These are phyloP conservation scores for Syngnathus scovelli DNA, from an alignment of 2,113 vertebrate species.

Conservation along the genomic window DNA sequence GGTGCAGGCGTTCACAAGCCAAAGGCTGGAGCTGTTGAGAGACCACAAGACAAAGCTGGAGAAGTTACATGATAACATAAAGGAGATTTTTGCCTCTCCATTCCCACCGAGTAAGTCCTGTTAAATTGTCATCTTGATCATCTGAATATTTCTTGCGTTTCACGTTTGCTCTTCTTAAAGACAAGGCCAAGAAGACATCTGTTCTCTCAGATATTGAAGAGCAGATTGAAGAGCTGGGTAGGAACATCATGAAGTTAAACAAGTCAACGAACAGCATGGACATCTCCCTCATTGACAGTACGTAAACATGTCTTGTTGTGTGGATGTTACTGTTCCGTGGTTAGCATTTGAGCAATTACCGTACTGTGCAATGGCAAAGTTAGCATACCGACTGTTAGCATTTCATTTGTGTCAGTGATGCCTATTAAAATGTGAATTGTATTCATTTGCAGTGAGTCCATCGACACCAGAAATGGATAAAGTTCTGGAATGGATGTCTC, in stretches of 20 bases:
- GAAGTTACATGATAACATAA: slow-evolving; percentile 17
- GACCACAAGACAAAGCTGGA: slow-evolving; percentile 25
- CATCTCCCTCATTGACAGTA: slow-evolving; percentile 9
- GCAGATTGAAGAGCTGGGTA: slow-evolving; percentile 35
- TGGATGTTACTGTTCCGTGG: background rate
- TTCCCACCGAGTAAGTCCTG: slow-evolving; percentile 31
- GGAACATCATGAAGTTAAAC: slow-evolving; percentile 5
- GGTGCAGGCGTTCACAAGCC: slow-evolving; percentile 16
- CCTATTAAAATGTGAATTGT: background rate
- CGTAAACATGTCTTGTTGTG: background rate
- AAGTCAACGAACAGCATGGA: slow-evolving; percentile 19
- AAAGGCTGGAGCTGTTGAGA: slow-evolving; percentile 23
- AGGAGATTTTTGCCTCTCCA: background rate
- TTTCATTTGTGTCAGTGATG: background rate
- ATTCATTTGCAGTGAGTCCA: slow-evolving; percentile 30
- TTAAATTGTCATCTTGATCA: background rate
- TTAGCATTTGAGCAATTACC: background rate
- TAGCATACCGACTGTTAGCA: no score
- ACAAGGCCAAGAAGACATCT: slow-evolving; percentile 11
- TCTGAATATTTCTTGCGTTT: background rate
- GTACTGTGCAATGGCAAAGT: no score
- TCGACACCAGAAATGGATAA: slow-evolving; percentile 1
- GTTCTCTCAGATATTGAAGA: slow-evolving; percentile 2
- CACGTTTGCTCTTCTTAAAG: slow-evolving; percentile 11
- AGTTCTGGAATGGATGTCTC: slow-evolving; percentile 23